These are phyloP conservation scores for Cryptus viduatorius DNA, from an alignment of 2,888 invertebrate species.

Conservation along the genomic window DNA sequence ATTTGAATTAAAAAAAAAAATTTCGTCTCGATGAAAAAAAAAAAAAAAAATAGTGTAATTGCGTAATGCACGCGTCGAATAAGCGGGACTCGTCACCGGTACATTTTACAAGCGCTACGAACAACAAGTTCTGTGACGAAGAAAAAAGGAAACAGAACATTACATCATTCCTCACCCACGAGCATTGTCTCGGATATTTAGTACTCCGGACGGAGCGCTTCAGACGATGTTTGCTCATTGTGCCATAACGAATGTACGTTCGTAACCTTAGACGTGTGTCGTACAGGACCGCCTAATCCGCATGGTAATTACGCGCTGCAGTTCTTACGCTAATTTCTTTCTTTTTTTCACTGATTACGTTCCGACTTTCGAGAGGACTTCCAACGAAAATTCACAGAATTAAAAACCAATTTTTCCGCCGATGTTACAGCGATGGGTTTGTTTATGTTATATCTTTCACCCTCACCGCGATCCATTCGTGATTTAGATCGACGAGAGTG, in stretches of 20 bases:
- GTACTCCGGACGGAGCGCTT: constrained; percentile 31
- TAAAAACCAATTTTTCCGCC: not conserved
- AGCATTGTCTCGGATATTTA: constrained; percentile 50
- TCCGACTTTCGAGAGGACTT: not conserved
- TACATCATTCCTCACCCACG: constrained; percentile 56
- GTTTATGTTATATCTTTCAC: constrained; percentile 19
- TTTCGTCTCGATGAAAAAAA: not conserved
- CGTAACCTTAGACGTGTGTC: constrained; percentile 48
- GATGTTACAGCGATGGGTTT: not conserved
- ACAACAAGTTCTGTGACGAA: constrained; percentile 2
- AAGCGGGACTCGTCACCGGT: not conserved
- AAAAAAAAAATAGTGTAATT: constrained; percentile 8
- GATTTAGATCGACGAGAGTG: constrained; percentile 57
- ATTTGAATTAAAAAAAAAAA: not conserved
- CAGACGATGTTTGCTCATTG: constrained; percentile 46
- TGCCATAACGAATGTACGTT: constrained; percentile 44
- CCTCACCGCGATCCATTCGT: constrained; percentile 14
- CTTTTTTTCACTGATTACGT: constrained; percentile 1
- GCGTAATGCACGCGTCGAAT: not conserved
- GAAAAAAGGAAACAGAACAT: not conserved
- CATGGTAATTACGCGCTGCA: constrained; percentile 15
- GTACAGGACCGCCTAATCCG: constrained; percentile 16
- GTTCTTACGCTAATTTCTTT: not conserved
- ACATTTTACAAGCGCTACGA: not conserved
- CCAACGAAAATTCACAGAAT: constrained; percentile 15